phyloP scores from a whole-genome alignment of 1,140 invertebrate species.

The Drosophila biarmipes region DNA sequence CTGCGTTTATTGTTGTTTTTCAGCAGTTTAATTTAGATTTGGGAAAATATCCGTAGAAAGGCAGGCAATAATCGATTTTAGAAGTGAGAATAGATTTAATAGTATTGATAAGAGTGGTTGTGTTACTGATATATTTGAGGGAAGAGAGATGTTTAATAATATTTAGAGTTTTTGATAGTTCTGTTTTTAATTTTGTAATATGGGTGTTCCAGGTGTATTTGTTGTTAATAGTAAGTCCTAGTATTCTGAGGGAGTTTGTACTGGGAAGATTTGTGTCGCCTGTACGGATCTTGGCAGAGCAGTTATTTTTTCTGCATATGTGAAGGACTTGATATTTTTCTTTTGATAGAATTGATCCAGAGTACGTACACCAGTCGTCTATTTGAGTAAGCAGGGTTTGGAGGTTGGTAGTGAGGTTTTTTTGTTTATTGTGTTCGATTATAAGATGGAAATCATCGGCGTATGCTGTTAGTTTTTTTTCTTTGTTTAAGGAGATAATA shows the following conservation, averaged over 20 bases:
- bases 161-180: not conserved
- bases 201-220: not conserved
- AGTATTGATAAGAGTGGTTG: not conserved
- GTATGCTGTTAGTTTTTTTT: not conserved
- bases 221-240: not conserved
- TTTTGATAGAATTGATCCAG: no score
- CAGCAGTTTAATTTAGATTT: not conserved
- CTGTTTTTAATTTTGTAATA: not conserved
- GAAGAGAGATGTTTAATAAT: not conserved
- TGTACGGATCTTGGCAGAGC: not conserved
- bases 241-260: conserved; percentile 5
- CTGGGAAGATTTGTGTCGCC: not conserved
- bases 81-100: not conserved
- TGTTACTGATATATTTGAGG: not conserved
- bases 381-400: no score
- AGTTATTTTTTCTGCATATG: no score
- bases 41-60: not conserved
- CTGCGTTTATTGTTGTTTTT: not conserved
- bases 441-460: conserved; percentile 2
- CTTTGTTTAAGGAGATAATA: conserved; percentile 3
- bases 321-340: no score
- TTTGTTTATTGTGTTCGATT: no score
- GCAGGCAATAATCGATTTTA: conserved; percentile 2
- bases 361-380: no score
- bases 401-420: no score